phyloP scores from a whole-genome alignment of 2,797 vertebrate species.

The Enteromius mattozi region DNA sequence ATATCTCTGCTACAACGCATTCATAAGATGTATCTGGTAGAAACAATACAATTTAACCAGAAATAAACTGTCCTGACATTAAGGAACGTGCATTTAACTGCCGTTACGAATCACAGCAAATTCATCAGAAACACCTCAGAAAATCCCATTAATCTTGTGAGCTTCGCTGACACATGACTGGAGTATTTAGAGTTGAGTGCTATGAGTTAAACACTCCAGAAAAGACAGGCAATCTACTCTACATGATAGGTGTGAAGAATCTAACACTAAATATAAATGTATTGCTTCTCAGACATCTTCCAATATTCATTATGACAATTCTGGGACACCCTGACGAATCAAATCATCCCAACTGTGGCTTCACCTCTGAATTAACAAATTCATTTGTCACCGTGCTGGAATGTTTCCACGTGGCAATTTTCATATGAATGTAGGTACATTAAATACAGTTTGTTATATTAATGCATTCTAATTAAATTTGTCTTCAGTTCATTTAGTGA shows the following conservation, averaged over 20 bases:
- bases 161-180: slow-evolving; percentile 17
- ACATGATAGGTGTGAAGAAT: background rate
- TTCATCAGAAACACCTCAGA: slow-evolving; percentile 21
- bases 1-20: background rate
- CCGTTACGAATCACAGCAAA: background rate
- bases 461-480: background rate
- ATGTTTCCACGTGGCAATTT: background rate
- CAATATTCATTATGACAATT: slow-evolving; percentile 22
- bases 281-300: background rate
- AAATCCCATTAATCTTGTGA: slow-evolving; percentile 29
- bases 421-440: background rate
- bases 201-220: background rate
- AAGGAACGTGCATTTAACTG: background rate
- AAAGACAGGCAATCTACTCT: background rate
- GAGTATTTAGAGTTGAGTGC: slow-evolving; percentile 22
- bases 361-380: background rate
- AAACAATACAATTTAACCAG: background rate
- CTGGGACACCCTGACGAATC: slow-evolving; percentile 12
- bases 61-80: slow-evolving; percentile 1
- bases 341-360: background rate
- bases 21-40: background rate
- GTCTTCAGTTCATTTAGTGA: background rate
- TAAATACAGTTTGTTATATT: background rate
- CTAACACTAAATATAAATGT: slow-evolving; percentile 4
- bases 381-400: background rate